These are phyloP conservation scores for Disparrhopalites patrizii DNA, from an alignment of 2,888 invertebrate genomes.

Conservation along the genomic window DNA sequence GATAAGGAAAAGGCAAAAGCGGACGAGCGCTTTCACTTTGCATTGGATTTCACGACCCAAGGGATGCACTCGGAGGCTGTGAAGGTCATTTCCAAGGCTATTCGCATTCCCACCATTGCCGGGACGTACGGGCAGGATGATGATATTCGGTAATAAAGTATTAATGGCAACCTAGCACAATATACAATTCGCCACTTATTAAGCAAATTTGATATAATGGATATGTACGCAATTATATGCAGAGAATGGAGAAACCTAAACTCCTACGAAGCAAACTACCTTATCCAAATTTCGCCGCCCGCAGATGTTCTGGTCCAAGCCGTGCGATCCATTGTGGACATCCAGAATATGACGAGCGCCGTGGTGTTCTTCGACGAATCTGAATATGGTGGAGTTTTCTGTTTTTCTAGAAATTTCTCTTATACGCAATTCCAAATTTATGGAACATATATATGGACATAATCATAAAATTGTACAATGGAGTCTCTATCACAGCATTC, in stretches of 20 bases:
- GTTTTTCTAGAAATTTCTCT: too few species aligned
- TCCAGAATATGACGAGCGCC: constrained; percentile 84
- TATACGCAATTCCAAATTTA: too few species aligned
- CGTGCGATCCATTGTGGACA: constrained; percentile 71
- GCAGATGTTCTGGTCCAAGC: constrained; percentile 79
- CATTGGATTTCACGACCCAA: neutral
- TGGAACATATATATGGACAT: too few species aligned
- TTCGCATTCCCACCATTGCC: constrained; percentile 60
- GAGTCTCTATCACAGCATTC: neutral
- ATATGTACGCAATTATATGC: neutral
- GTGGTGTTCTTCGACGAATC: constrained; percentile 81
- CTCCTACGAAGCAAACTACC: constrained; percentile 65
- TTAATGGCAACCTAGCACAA: neutral
- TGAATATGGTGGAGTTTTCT: neutral
- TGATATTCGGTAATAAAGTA: constrained; percentile 57
- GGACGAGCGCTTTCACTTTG: too few species aligned
- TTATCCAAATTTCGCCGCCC: constrained; percentile 80
- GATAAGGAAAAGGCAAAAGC: too few species aligned
- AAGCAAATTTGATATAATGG: neutral
- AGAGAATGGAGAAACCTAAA: constrained; percentile 71
- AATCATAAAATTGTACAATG: neutral
- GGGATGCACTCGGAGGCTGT: neutral
- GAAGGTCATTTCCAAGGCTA: neutral
- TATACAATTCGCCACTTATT: neutral
- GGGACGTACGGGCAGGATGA: constrained; percentile 81